Base-by-base conservation (phyloP, 2,888 invertebrate species). In the Nudaria mundana region DNA sequence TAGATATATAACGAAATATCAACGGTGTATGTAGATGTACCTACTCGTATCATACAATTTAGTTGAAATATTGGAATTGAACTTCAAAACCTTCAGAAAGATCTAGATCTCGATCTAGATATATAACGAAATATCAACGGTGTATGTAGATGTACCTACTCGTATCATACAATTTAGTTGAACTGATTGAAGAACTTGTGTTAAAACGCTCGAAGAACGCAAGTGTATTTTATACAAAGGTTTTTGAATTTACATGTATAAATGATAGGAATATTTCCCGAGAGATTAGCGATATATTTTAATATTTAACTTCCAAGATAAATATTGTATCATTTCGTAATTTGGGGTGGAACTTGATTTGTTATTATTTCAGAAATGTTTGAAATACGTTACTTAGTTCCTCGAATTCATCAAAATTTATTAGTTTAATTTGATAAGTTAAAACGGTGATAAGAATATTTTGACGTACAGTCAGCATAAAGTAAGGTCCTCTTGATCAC, bases 161-260 rank as follows among this genome's bases (percentile, higher is more conserved):
- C n/a, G n/a, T n/a, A n/a, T n/a, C n/a, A n/a, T n/a, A n/a, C n/a
- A n/a, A n/a, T n/a, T n/a, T n/a, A n/a, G n/a, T n/a, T n/a, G n/a
- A n/a, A n/a, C n/a, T n/a, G n/a, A n/a, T n/a, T n/a, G n/a, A n/a
- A n/a, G n/a, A n/a, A n/a, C n/a, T n/a, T n/a, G n/a, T n/a, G n/a
- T n/a, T n/a, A n/a, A n/a, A n/a, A n/a, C n/a, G n/a, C n/a, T n/a
- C n/a, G n/a, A n/a, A n/a, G n/a, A n/a, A n/a, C n/a, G n/a, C n/a
- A 39, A 39, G 36, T 26, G 44, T 54, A 31, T 48, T 37, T 48
- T 33, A 51, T 44, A 26, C 14, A 30, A 32, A 30, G 38, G 41
- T 45, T 56, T 45, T 45, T 56, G 48, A 56, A 56, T 56, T 56
- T 56, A 52, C 38, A 56, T 56, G 36, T 51, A 51, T 45, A 59